Base-by-base conservation (phyloP, 2,797 vertebrate genomes). In the Takifugu rubripes region DNA sequence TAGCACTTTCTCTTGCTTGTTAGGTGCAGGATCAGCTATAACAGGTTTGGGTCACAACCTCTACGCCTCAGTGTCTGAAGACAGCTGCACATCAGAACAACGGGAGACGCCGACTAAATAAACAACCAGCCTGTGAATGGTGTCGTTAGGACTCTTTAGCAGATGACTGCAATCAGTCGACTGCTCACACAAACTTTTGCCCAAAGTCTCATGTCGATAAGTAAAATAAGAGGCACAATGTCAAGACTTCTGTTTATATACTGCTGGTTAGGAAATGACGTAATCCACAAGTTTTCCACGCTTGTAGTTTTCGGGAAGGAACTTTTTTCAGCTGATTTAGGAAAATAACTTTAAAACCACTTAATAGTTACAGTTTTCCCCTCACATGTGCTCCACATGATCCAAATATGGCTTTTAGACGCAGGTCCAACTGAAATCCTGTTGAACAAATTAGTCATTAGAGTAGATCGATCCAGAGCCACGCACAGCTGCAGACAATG, bases 331-430 rank as follows among this genome's bases (percentile, higher is more conserved):
- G 16, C 17, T 46, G 43, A 3, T 72, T 25, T 49, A 0, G 24
- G 63, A 80, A 76, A 84, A 56, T 59, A 8, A 59, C 55, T 68
- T 56, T 16, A 7, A 61, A 40, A 54, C 52, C 44, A 46, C n/a
- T 46, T n/a, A 40, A 33, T 45, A 64, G 61, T 64, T 61, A 48
- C 17, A 40, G 44, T 26, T 72, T 52, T 45, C 50, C 8, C 50
- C 66, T 47, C 6, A 53, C 49, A 16, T 15, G 33, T 26, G 54
- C 36, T 44, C 50, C 42, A 59, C 49, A 56, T 55, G 16, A 52
- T 11, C 55, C 43, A 66, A 74, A 74, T 54, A 73, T 61, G 36
- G 63, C 1, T 46, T 49, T 42, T 42, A 49, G 69, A 62, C n/a
- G 68, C 14, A 73, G 12, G 31, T 15, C 14, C 43, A 45, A 45